A percentile compares a stretch with the other conserved stretches of the same genome.
Evolutionary conservation across 2,797 vertebrate species (phyloP).

Genomic region (Carduelis carduelis): DNA sequence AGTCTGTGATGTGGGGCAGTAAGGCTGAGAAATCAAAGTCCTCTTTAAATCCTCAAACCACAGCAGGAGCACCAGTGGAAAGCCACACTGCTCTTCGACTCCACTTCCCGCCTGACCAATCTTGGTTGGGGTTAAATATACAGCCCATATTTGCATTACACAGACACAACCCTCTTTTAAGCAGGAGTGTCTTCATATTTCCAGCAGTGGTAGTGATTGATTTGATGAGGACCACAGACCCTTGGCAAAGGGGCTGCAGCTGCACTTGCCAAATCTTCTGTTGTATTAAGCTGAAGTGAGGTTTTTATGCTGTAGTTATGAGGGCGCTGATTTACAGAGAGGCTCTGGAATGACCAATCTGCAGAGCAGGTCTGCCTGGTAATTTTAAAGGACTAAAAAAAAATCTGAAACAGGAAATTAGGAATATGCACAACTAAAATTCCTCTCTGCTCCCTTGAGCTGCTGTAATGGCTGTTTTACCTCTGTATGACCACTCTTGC

Average conservation of each 20-base stretch:
- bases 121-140: not conserved
- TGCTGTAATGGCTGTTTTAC: not conserved
- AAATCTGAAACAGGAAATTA: not conserved
- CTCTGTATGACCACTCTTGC: not conserved
- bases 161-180: not conserved
- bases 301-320: slow-evolving; percentile 30
- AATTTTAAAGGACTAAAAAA: slow-evolving; percentile 52
- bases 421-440: not conserved
- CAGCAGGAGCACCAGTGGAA: not conserved
- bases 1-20: slow-evolving; percentile 31
- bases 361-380: not conserved
- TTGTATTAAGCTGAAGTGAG: slow-evolving; percentile 17
- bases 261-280: slow-evolving; percentile 39
- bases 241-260: slow-evolving; percentile 25
- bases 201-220: not conserved
- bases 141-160: not conserved
- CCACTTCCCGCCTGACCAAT: not conserved
- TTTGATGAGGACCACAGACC: slow-evolving; percentile 59
- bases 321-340: slow-evolving; percentile 34
- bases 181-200: not conserved
- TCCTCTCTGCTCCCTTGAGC: not conserved
- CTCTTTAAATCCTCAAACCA: slow-evolving; percentile 29
- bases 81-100: not conserved
- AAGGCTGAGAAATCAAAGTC: not conserved
- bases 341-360: slow-evolving; percentile 20